Evolutionary conservation across 2,797 vertebrate species (phyloP).

Genomic region (Dermochelys coriacea): DNA sequence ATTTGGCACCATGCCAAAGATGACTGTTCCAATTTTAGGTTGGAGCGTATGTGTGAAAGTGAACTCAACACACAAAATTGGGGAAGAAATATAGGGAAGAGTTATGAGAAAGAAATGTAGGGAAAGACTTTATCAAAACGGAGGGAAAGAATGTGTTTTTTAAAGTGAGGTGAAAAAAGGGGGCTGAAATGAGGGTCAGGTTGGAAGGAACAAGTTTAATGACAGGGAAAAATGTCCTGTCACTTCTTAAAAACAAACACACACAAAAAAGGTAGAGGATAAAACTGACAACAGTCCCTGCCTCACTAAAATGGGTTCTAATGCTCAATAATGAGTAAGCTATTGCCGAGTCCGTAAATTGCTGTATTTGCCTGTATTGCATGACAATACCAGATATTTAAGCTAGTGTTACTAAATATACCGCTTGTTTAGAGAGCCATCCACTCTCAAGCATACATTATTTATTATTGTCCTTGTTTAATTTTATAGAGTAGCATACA

Average conservation of each 20-base stretch:
- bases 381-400: not conserved
- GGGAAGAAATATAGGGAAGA: not conserved
- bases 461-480: slow-evolving; percentile 3
- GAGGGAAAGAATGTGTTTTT: not conserved
- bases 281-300: not conserved
- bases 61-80: not conserved
- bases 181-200: not conserved
- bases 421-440: not conserved
- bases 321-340: not conserved
- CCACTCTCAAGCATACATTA: not conserved
- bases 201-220: not conserved
- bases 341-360: not conserved
- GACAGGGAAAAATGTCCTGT: not conserved
- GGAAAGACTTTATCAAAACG: not conserved
- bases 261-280: not conserved
- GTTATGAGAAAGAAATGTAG: not conserved
- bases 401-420: not conserved
- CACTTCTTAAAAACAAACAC: not conserved
- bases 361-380: not conserved
- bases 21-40: not conserved
- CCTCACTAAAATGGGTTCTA: slow-evolving; percentile 7
- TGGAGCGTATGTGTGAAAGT: not conserved
- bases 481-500: not conserved
- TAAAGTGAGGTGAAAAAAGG: not conserved
- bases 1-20: not conserved